These are phyloP conservation scores for Chamaetylas fuelleborni DNA, from an alignment of 2,113 vertebrate species.

Conservation along the genomic window DNA sequence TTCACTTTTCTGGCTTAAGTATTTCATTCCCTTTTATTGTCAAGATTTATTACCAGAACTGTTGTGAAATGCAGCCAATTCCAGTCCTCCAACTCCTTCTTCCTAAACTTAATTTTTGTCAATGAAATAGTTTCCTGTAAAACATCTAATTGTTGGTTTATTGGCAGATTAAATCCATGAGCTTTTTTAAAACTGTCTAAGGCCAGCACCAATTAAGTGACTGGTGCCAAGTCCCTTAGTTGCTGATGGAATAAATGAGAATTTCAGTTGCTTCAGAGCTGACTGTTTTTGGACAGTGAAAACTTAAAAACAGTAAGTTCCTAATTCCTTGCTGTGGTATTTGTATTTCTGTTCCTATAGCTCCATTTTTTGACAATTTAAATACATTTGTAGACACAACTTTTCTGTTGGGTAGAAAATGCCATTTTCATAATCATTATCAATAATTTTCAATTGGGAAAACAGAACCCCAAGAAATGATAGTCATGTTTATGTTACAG, in stretches of 20 bases:
- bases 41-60: conserved; percentile 43
- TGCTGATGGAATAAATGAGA: conserved; percentile 38
- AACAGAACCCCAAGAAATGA: background rate
- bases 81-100: background rate
- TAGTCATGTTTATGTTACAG: background rate
- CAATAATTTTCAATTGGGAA: background rate
- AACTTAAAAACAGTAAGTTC: background rate
- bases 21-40: conserved; percentile 38
- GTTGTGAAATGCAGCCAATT: conserved; percentile 33
- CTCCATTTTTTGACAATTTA: background rate
- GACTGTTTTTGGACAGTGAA: background rate
- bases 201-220: background rate
- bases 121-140: conserved; percentile 57
- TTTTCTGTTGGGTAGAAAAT: background rate
- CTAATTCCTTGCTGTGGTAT: background rate
- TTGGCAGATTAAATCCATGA: background rate
- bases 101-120: conserved; percentile 58
- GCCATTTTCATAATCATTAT: background rate
- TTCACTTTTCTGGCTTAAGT: conserved; percentile 47
- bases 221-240: conserved; percentile 13
- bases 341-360: background rate
- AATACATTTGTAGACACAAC: background rate
- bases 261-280: conserved; percentile 4
- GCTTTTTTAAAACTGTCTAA: conserved; percentile 12
- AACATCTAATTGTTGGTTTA: background rate